Percentiles rank a stretch among this genome's conserved stretches.
phyloP scores from a whole-genome alignment of 2,888 invertebrate species.

The Netelia virgata region DNA sequence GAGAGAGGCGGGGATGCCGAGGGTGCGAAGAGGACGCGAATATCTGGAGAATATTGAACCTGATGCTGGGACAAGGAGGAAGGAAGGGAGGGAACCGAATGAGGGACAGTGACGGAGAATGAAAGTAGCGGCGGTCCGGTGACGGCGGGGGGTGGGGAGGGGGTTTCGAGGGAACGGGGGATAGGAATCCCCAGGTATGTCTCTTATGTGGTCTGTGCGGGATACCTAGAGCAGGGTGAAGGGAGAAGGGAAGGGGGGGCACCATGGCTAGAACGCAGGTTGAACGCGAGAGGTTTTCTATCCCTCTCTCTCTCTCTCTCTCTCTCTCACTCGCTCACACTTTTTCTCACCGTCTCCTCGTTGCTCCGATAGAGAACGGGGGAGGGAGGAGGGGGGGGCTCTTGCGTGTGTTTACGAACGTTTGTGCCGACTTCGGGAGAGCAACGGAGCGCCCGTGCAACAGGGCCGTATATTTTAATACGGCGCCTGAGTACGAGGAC shows the following conservation, averaged over 20 bases:
- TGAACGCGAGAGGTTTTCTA: slow-evolving; percentile 81
- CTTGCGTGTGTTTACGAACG: slow-evolving; percentile 58
- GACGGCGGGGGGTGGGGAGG: slow-evolving; percentile 23
- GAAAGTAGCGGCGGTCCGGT: slow-evolving; percentile 20
- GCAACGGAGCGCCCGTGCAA: slow-evolving; percentile 39
- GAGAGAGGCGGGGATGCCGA: too few relatives aligned
- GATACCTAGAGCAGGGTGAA: slow-evolving; percentile 13
- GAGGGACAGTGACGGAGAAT: slow-evolving; percentile 61
- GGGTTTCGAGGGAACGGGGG: slow-evolving; percentile 23
- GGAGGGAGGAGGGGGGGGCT: slow-evolving; percentile 9
- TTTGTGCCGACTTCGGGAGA: slow-evolving; percentile 39
- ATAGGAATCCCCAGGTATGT: slow-evolving; percentile 64
- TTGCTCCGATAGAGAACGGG: slow-evolving; percentile 37
- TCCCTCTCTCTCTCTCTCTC: slow-evolving; percentile 52
- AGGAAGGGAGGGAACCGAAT: slow-evolving; percentile 45
- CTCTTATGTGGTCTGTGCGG: slow-evolving; percentile 31
- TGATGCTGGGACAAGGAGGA: slow-evolving; percentile 61
- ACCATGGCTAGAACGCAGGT: slow-evolving; percentile 77
- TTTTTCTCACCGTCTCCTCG: slow-evolving; percentile 31
- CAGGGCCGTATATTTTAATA: slow-evolving; percentile 64
- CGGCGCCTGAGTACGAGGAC: slow-evolving; percentile 51
- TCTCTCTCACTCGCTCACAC: slow-evolving; percentile 61
- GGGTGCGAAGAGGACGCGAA: slow-evolving; percentile 35
- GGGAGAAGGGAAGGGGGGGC: slow-evolving; percentile 22
- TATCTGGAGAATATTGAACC: slow-evolving; percentile 64